Percentiles rank a stretch among this genome's conserved stretches.
Evolutionary conservation across 2,113 vertebrate genomes (phyloP).

Genomic region (Aphelocoma coerulescens): DNA sequence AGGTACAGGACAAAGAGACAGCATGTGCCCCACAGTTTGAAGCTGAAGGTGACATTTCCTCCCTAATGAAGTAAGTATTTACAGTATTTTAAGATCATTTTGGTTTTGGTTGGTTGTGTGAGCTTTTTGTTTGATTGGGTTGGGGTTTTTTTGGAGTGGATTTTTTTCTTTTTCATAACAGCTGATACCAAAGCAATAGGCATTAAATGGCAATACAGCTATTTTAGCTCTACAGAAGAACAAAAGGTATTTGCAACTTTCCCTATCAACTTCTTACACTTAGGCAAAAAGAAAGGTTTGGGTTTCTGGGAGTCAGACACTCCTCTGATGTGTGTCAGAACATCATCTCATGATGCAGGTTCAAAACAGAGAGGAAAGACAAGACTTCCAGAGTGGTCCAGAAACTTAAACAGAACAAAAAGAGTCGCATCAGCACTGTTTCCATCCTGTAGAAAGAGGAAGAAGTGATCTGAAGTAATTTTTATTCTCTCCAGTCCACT

Average conservation of each 20-base stretch:
- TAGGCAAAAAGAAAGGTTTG: not conserved
- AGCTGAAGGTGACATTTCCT: not conserved
- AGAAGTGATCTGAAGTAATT: not conserved
- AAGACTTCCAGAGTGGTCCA: not conserved
- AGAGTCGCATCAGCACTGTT: not conserved
- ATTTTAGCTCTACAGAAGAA: not conserved
- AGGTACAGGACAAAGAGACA: not conserved
- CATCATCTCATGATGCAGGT: not conserved
- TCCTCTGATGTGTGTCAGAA: not conserved
- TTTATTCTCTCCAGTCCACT: not conserved
- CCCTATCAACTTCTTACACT: not conserved
- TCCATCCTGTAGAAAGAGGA: not conserved
- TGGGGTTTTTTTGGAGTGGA: accelerated
- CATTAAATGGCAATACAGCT: not conserved
- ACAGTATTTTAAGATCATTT: not conserved
- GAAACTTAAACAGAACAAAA: not conserved
- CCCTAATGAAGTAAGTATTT: not conserved
- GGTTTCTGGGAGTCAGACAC: not conserved
- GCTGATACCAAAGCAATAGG: not conserved
- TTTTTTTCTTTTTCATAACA: not conserved
- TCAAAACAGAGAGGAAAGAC: not conserved
- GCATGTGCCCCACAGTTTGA: not conserved
- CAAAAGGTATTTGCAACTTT: not conserved
- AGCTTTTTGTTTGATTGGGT: not conserved
- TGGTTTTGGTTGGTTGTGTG: not conserved